phyloP scores from a whole-genome alignment of 2,888 invertebrate genomes.

The Deilephila porcellus region DNA sequence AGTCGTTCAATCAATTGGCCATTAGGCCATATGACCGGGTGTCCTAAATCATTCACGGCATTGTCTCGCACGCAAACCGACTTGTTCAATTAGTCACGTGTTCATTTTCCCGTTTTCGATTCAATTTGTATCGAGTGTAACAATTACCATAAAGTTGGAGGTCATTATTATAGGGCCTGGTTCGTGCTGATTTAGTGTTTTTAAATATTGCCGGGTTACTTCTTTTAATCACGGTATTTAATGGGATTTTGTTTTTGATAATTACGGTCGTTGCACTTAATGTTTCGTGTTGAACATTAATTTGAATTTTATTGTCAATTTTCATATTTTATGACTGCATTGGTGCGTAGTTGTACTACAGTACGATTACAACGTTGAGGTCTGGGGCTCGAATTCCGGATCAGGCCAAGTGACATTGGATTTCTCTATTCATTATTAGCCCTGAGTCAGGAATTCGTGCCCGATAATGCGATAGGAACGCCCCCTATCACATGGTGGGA shows the following conservation, averaged over 20 bases:
- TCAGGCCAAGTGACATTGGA: no score
- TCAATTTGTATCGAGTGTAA: slow-evolving; percentile 14
- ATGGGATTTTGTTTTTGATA: not conserved
- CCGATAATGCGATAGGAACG: no score
- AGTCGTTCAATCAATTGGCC: not conserved
- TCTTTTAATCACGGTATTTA: slow-evolving; percentile 4
- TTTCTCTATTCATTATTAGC: no score
- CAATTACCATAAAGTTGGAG: slow-evolving; percentile 2
- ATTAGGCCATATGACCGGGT: slow-evolving; percentile 42
- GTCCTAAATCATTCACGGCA: slow-evolving; percentile 50
- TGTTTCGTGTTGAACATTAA: not conserved
- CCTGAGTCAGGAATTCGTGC: no score
- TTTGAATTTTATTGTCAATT: no score
- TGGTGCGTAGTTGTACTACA: no score
- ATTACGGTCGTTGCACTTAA: not conserved
- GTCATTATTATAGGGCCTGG: slow-evolving; percentile 12
- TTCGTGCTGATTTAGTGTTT: not conserved
- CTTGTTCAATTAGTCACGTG: slow-evolving; percentile 12
- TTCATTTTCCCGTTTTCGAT: slow-evolving; percentile 15
- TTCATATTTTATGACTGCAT: no score
- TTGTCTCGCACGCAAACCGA: slow-evolving; percentile 44
- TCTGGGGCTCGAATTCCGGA: no score
- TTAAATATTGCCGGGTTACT: not conserved
- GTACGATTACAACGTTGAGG: no score
- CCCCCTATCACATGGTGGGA: no score